Conservation (phyloP, 2,797 vertebrate species). For the Phataginus tricuspis region DNA sequence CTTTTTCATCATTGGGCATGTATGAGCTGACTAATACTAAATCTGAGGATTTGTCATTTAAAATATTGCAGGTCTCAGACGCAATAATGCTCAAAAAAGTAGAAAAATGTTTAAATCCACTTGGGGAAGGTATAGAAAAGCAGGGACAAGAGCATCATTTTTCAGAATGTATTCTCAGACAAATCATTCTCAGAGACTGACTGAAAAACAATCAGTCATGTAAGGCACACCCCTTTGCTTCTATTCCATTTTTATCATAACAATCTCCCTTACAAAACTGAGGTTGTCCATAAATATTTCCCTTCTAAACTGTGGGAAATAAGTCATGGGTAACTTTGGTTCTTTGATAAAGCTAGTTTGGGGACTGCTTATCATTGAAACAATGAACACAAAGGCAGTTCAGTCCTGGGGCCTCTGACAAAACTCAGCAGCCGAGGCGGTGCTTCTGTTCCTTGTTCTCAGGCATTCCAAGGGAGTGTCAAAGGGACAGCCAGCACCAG, state of each 20-base stretch:
- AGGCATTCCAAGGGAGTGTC: conserved; percentile 73
- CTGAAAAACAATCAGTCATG: conserved; percentile 15
- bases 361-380: conserved; percentile 79
- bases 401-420: conserved; percentile 66
- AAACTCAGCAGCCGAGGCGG: conserved; percentile 46
- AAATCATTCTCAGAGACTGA: conserved; percentile 44
- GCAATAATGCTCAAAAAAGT: neutral
- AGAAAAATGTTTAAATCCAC: neutral
- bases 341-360: conserved; percentile 80
- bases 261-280: conserved; percentile 76
- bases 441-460: conserved; percentile 61
- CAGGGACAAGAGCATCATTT: neutral
- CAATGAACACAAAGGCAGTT: conserved; percentile 80
- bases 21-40: neutral
- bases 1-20: neutral
- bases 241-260: conserved; percentile 64
- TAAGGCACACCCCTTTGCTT: conserved; percentile 53
- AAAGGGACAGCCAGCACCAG: conserved; percentile 5
- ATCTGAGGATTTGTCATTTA: conserved; percentile 35
- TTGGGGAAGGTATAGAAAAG: neutral
- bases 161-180: conserved; percentile 46
- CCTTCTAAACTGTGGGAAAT: conserved; percentile 86
- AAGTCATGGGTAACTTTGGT: conserved; percentile 73
- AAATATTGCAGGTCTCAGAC: conserved; percentile 26
- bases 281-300: conserved; percentile 80